phyloP scores from a whole-genome alignment of 1,140 invertebrate species.

The Lepidurus packardi region DNA sequence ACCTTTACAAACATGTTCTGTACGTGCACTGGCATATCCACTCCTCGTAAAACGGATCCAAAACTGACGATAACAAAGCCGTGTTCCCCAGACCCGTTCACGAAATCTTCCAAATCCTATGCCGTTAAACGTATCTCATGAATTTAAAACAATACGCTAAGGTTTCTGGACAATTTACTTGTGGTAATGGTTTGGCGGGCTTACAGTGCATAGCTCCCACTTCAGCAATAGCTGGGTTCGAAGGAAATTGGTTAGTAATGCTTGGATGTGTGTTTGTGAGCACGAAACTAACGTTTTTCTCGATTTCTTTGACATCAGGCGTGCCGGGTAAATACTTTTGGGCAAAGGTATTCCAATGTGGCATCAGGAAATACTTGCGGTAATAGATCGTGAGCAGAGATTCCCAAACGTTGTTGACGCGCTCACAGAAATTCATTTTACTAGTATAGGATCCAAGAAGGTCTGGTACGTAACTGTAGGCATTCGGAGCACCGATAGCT shows the following conservation, averaged over 20 bases:
- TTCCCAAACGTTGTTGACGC: slow-evolving; percentile 49
- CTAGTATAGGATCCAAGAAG: slow-evolving; percentile 51
- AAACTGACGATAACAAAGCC: slow-evolving; percentile 49
- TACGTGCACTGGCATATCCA: too few relatives aligned
- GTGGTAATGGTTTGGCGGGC: slow-evolving; percentile 52
- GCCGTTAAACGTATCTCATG: neutral
- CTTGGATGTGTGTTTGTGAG: slow-evolving; percentile 68
- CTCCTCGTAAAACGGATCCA: too few relatives aligned
- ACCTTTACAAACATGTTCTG: slow-evolving; percentile 34
- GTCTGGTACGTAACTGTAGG: slow-evolving; percentile 54
- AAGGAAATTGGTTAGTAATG: slow-evolving; percentile 63
- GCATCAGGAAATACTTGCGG: neutral
- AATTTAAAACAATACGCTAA: neutral
- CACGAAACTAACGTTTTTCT: slow-evolving; percentile 64
- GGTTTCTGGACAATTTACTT: slow-evolving; percentile 40
- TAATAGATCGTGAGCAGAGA: neutral
- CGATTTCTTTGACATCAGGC: slow-evolving; percentile 56
- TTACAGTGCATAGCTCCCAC: slow-evolving; percentile 77
- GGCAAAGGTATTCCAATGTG: neutral
- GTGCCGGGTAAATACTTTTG: neutral
- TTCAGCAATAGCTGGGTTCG: slow-evolving; percentile 70
- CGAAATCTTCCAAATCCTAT: slow-evolving; percentile 38
- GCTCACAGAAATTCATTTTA: slow-evolving; percentile 54
- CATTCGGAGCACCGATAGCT: slow-evolving; percentile 49
- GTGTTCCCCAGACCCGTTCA: slow-evolving; percentile 41